Conservation (phyloP, 2,888 invertebrate genomes). For the Agrochola litura region DNA sequence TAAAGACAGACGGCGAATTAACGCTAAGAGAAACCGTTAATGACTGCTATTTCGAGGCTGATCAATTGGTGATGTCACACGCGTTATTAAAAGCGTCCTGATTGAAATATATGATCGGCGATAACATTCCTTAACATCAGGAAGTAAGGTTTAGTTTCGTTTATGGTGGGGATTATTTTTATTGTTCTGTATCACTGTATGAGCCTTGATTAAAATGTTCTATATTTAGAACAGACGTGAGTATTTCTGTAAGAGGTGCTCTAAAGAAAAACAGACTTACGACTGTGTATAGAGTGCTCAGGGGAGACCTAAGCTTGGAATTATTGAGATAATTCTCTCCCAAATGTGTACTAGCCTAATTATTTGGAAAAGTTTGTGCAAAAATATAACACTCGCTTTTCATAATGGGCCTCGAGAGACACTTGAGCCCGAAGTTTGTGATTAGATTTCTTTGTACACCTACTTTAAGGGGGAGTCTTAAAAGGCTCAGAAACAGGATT, state of each 20-base stretch:
- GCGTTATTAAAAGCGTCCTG: slow-evolving; percentile 61
- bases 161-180: slow-evolving; percentile 22
- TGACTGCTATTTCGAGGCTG: slow-evolving; percentile 58
- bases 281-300: slow-evolving; percentile 4
- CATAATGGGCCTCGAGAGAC: slow-evolving; percentile 45
- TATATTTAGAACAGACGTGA: slow-evolving; percentile 59
- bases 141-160: slow-evolving; percentile 52
- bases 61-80: slow-evolving; percentile 68
- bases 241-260: slow-evolving; percentile 29
- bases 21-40: slow-evolving; percentile 58
- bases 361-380: slow-evolving; percentile 53
- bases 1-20: slow-evolving; percentile 47
- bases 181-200: slow-evolving; percentile 62
- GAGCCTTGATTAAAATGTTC: slow-evolving; percentile 55
- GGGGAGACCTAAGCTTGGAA: slow-evolving; percentile 32
- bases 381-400: slow-evolving; percentile 55
- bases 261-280: slow-evolving; percentile 11
- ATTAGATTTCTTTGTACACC: slow-evolving; percentile 58
- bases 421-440: slow-evolving; percentile 52
- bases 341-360: slow-evolving; percentile 55
- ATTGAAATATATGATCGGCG: slow-evolving; percentile 53
- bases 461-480: slow-evolving; percentile 28
- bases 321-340: slow-evolving; percentile 52
- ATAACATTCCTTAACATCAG: slow-evolving; percentile 43
- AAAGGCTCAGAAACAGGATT: slow-evolving; percentile 22